Evolutionary conservation across 2,888 invertebrate species (phyloP).

Genomic region (Leptinotarsa tumamoca): DNA sequence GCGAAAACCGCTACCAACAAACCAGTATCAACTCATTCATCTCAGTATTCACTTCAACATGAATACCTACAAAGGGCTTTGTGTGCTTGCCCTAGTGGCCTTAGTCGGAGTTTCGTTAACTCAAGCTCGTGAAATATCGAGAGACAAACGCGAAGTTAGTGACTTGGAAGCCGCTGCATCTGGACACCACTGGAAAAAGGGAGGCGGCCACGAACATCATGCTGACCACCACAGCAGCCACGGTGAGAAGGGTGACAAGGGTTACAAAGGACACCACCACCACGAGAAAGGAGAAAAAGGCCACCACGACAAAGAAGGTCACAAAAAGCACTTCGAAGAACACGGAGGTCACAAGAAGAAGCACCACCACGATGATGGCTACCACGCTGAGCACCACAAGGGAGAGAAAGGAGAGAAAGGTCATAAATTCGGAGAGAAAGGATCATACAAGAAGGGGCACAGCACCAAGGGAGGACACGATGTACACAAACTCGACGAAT

Average conservation of each 20-base stretch:
- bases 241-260: conserved; percentile 75
- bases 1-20: conserved; percentile 44
- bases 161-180: conserved; percentile 71
- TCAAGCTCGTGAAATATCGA: conserved; percentile 69
- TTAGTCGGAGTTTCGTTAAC: conserved; percentile 65
- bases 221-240: conserved; percentile 70
- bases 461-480: conserved; percentile 87
- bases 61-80: conserved; percentile 76
- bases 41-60: conserved; percentile 50
- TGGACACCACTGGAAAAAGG: conserved; percentile 67
- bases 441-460: conserved; percentile 86
- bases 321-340: conserved; percentile 75
- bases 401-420: conserved; percentile 77
- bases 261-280: conserved; percentile 75
- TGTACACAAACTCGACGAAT: conserved; percentile 86
- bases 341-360: conserved; percentile 73
- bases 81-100: conserved; percentile 74
- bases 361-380: conserved; percentile 74
- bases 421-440: conserved; percentile 76
- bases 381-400: conserved; percentile 75
- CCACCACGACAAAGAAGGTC: conserved; percentile 76
- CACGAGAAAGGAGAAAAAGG: conserved; percentile 75
- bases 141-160: conserved; percentile 67
- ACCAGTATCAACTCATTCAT: conserved; percentile 54
- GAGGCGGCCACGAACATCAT: conserved; percentile 71